These are phyloP conservation scores for Microcebus griseorufus DNA, from an alignment of 2,113 vertebrate genomes.

Conservation along the genomic window DNA sequence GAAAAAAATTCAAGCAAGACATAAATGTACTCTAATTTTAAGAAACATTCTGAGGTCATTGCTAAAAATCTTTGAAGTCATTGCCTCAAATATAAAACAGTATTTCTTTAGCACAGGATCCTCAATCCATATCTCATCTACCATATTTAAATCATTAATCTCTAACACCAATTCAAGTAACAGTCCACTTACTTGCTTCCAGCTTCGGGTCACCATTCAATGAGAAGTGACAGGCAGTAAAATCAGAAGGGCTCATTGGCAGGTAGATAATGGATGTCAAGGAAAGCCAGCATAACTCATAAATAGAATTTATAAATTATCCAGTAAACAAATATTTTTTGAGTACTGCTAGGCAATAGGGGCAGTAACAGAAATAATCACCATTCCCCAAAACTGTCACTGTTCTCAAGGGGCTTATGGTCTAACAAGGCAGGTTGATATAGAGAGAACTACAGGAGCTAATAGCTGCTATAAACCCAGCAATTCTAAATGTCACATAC, in stretches of 20 bases:
- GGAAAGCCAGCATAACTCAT: constrained; percentile 33
- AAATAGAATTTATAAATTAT: constrained; percentile 52
- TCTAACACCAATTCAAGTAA: constrained; percentile 49
- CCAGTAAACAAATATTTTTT: constrained; percentile 57
- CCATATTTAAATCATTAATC: constrained; percentile 50
- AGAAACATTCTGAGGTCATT: constrained; percentile 29
- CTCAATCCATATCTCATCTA: constrained; percentile 4
- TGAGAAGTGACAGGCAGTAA: constrained; percentile 8
- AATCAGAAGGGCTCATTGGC: neutral
- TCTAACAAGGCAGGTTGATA: neutral
- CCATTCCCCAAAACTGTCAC: neutral
- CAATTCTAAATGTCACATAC: constrained; percentile 7
- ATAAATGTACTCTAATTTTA: constrained; percentile 38
- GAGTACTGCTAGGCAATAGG: neutral
- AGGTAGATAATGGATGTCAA: constrained; percentile 14
- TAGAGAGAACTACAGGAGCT: neutral
- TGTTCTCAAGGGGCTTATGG: neutral
- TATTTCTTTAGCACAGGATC: neutral
- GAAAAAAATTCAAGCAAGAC: constrained; percentile 2
- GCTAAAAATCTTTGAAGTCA: constrained; percentile 34
- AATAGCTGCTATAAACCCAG: neutral
- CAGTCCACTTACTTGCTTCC: constrained; percentile 24
- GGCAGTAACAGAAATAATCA: neutral
- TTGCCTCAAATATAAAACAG: constrained; percentile 27
- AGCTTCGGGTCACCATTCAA: neutral